Evolutionary conservation across 2,888 invertebrate species (phyloP).

Genomic region (Mythimna pallens): DNA sequence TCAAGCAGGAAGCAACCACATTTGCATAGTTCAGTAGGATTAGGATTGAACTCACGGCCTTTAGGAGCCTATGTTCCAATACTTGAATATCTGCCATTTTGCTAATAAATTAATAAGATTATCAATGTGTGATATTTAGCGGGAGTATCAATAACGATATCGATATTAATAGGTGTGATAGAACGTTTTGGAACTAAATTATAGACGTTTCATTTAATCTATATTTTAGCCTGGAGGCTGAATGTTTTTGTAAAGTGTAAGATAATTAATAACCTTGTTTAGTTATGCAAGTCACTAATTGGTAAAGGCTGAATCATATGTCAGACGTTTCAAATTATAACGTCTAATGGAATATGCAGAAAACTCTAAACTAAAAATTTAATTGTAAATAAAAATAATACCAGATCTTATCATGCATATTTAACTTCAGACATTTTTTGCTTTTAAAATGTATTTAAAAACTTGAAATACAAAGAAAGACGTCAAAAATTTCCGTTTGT

Average conservation of each 20-base stretch:
- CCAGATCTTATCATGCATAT: neutral
- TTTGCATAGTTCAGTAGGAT: conserved; percentile 46
- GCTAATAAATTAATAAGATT: conserved; percentile 27
- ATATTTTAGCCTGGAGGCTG: conserved; percentile 4
- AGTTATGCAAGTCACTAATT: neutral
- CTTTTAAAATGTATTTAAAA: neutral
- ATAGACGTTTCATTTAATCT: conserved; percentile 3
- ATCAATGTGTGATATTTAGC: conserved; percentile 5
- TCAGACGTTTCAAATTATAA: neutral
- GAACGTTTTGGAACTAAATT: conserved; percentile 21
- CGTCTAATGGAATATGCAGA: neutral
- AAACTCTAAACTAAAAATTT: too few relatives aligned
- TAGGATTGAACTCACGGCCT: conserved; percentile 29
- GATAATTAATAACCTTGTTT: conserved; percentile 3
- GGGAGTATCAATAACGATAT: conserved; percentile 7
- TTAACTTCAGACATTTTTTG: neutral
- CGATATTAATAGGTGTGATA: conserved; percentile 19
- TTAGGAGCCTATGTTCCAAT: conserved; percentile 36
- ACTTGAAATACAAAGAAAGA: conserved; percentile 15
- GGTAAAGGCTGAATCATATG: neutral
- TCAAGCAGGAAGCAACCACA: conserved; percentile 44
- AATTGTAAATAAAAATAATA: too few relatives aligned
- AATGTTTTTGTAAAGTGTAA: neutral
- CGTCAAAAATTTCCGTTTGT: neutral
- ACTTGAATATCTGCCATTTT: conserved; percentile 30